Evolutionary conservation across 37 sponge, comb jelly and placozoan genomes (phyloP), one percentile per base, ranked within the genome.

Genomic region (Spongia lamella): DNA sequence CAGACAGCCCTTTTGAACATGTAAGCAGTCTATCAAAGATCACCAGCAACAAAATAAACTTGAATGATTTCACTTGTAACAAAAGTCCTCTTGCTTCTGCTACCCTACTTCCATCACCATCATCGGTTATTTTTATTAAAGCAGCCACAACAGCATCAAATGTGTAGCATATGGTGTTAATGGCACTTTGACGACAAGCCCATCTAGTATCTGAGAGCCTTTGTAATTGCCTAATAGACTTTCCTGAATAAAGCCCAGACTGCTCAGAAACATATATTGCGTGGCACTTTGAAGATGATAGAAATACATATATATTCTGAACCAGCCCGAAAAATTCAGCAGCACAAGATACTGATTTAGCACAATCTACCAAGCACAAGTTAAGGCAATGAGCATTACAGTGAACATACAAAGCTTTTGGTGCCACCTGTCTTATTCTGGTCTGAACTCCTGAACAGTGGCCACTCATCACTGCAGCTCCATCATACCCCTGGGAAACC

Each of bases 391-490:
- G 59, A 30, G 75, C 62, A 75, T 33, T 62, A 13, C 76, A 75
- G 51, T 79, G 80, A 37, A 70, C 37, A 51, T 79, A 79, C 9
- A 52, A 22, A 36, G 71, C 71, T 58, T 57, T 39, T 33, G 80
- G 80, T 56, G 71, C 80, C 56, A 79, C 26, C 27, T 81, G 65
- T 66, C 22, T 33, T 9, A 79, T 35, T 56, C 71, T 70, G 9
- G 9, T 25, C 34, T 81, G 82, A 7, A 81, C 82, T 26, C 73
- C 82, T 49, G 73, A 49, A 7, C 73, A 72, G 15, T 38, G 7
- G 53, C 82, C 82, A 72, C 73, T 81, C 82, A 81, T 81, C 24
- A 81, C 82, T 9, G 82, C 58, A 30, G 82, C 82, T 38, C 82
- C 82, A 71, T 81, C 72, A 51, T 81, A 81, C 1, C 73, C 63